These are phyloP conservation scores for Synanthedon andrenaeformis DNA, from an alignment of 2,888 invertebrate species.

Conservation along the genomic window DNA sequence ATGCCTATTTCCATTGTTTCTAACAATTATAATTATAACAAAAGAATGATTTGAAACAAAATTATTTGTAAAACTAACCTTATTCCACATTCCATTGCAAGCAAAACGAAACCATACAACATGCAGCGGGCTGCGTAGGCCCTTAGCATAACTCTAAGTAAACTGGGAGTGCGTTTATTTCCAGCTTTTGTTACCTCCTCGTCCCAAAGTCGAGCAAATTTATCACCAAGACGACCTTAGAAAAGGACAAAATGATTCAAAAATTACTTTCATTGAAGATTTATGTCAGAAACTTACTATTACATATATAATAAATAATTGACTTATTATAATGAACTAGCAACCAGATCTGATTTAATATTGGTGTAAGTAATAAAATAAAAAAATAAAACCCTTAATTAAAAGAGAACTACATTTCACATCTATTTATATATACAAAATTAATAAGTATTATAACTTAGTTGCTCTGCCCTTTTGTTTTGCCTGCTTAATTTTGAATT, in stretches of 20 bases:
- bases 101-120: slow-evolving; percentile 68
- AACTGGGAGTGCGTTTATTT: slow-evolving; percentile 64
- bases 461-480: too few species aligned
- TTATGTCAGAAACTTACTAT: neutral
- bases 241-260: neutral
- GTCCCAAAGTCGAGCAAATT: slow-evolving; percentile 66
- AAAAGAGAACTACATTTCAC: too few species aligned
- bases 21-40: too few species aligned
- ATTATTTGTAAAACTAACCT: slow-evolving; percentile 43
- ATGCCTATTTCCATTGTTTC: too few species aligned
- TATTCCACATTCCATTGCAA: slow-evolving; percentile 73
- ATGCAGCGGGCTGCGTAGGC: slow-evolving; percentile 74
- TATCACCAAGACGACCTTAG: slow-evolving; percentile 59
- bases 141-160: slow-evolving; percentile 62
- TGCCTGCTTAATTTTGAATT: too few species aligned
- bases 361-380: too few species aligned
- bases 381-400: too few species aligned
- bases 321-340: neutral
- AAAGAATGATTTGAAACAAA: too few species aligned
- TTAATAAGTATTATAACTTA: too few species aligned
- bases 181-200: slow-evolving; percentile 50
- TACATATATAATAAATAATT: neutral
- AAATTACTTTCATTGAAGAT: neutral
- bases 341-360: too few species aligned
- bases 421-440: too few species aligned